Evolutionary conservation across 1,140 invertebrate genomes (phyloP), one percentile per base, ranked within the genome.

Genomic region (Piezodorus guildinii): DNA sequence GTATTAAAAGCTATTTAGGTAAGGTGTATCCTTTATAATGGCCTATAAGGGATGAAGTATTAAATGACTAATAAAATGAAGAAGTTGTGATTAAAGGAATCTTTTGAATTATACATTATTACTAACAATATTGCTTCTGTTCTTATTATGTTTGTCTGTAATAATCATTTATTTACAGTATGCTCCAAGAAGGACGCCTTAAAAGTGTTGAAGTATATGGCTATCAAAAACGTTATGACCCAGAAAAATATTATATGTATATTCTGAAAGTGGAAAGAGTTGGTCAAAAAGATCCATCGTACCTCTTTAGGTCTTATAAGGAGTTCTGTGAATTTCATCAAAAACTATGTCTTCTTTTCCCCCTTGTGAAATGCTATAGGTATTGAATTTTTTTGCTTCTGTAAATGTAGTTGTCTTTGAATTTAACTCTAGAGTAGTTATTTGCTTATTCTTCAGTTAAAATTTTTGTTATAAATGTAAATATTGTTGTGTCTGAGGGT

Each of bases 171-270:
- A 19, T n/a, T 34, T 67, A 45, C 23, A 72, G 70, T 27, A 67
- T 71, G 65, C 62, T 66, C 23, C 86, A 87, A 74, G 96, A 98
- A 78, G 96, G 95, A 14, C 83, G 87, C 27, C 83, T 99, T 58
- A 83, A 81, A n/a, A 83, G 81, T 62, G 88, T 96, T 2, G 84
- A 87, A 74, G 89, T 98, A 12, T 81, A 89, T 56, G 86, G 87
- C 59, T 96, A 85, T 74, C 89, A 96, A 77, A 99, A 99, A 74
- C 83, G 93, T 67, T 96, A 96, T 73, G 91, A 93, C 74, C 94
- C 94, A 23, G 94, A 98, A 72, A 98, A 98, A 78, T 94, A 96
- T 78, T 99, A 99, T 75, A 92, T 97, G 71, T 99, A 96, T 74
- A 88, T 95, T 69, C 75, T 98, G 51, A 82, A 85, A 69, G 87